Percentiles rank a stretch among this genome's conserved stretches.
phyloP scores from a whole-genome alignment of 2,888 invertebrate species.

The Bunonema sp. region DNA sequence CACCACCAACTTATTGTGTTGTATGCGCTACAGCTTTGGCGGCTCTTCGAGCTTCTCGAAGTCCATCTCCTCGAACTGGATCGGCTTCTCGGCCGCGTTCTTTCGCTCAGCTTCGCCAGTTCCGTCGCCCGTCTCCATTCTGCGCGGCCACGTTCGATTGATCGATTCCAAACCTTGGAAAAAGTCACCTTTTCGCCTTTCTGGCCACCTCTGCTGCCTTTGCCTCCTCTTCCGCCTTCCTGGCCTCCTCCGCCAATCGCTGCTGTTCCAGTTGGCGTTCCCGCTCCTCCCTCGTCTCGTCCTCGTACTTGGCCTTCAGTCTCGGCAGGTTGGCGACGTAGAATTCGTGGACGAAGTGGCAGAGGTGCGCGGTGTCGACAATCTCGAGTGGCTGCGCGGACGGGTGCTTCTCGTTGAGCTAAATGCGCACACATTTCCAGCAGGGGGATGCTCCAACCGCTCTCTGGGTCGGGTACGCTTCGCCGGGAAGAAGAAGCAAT shows the following conservation, averaged over 20 bases:
- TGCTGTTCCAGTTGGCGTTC: neutral
- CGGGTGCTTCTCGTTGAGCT: slow-evolving; percentile 24
- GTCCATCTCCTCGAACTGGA: slow-evolving; percentile 38
- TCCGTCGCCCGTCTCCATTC: neutral
- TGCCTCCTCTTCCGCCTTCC: slow-evolving; percentile 6
- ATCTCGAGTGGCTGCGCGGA: slow-evolving; percentile 53
- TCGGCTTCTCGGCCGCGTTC: slow-evolving; percentile 13
- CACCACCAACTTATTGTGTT: neutral
- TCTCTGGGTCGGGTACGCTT: slow-evolving; percentile 3
- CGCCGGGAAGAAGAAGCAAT: slow-evolving; percentile 8
- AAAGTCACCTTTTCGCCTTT: neutral
- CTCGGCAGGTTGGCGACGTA: slow-evolving; percentile 57
- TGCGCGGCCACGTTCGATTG: neutral
- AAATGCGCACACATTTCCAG: too few relatives aligned
- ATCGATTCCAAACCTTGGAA: neutral
- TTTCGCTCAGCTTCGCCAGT: slow-evolving; percentile 2
- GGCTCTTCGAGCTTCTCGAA: slow-evolving; percentile 27
- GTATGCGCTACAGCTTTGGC: slow-evolving; percentile 6
- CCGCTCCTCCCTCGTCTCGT: slow-evolving; percentile 7
- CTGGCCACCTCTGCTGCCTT: slow-evolving; percentile 9
- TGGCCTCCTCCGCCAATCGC: neutral
- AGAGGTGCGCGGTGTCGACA: slow-evolving; percentile 81
- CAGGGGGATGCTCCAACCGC: too few relatives aligned
- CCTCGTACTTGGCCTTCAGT: slow-evolving; percentile 19
- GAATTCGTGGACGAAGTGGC: slow-evolving; percentile 78